Conservation (phyloP, 2,113 vertebrate genomes). For the Hydrolagus affinis region DNA sequence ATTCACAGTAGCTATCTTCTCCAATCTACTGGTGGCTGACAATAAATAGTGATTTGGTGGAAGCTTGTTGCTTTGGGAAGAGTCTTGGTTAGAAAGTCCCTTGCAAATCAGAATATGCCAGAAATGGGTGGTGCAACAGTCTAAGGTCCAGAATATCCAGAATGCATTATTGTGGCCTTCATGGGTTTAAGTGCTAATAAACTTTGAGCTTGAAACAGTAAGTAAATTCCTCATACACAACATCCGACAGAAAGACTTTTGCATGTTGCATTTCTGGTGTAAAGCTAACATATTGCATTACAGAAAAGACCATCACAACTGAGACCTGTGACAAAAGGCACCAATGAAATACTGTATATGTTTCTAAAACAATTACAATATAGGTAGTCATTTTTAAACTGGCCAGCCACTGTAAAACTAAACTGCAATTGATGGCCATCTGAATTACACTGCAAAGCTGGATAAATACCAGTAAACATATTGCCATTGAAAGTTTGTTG, state of each 20-base stretch:
- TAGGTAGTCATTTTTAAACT: neutral
- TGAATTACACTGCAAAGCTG: constrained; percentile 93
- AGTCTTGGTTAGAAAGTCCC: neutral
- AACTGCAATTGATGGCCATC: constrained; percentile 75
- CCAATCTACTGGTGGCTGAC: neutral
- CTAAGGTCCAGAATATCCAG: neutral
- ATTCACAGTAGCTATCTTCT: neutral
- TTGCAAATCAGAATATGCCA: neutral
- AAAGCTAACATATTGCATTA: neutral
- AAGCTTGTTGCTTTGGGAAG: no score
- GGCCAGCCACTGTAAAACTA: neutral
- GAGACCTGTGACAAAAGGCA: neutral
- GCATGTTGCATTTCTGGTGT: neutral
- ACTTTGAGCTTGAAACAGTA: no score
- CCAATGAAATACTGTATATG: constrained; percentile 17
- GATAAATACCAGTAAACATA: constrained; percentile 96
- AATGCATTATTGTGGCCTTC: neutral
- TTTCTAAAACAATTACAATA: neutral
- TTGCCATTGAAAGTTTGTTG: constrained; percentile 87
- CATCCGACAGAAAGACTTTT: no score
- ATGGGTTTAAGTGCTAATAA: no score
- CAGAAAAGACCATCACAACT: neutral
- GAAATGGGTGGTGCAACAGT: neutral
- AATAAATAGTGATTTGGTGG: neutral
- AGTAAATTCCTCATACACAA: no score